A percentile compares a stretch with the other conserved stretches of the same genome.
These are phyloP conservation scores for Sepioteuthis lessoniana DNA, from an alignment of 2,888 invertebrate species.

Conservation along the genomic window DNA sequence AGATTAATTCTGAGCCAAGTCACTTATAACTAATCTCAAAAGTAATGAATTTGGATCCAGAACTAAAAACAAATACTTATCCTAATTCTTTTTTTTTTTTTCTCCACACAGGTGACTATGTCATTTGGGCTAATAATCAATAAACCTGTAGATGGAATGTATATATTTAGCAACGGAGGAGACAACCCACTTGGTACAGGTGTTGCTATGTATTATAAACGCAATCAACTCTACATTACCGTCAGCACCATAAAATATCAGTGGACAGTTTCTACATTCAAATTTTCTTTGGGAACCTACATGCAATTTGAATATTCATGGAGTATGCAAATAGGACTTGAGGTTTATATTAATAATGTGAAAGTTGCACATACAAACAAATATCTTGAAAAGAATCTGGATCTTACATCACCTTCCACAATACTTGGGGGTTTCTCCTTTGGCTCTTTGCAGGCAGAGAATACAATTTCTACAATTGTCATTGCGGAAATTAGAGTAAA, in stretches of 20 bases:
- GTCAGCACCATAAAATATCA: conserved; percentile 56
- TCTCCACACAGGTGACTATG: conserved; percentile 35
- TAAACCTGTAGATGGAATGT: conserved; percentile 50
- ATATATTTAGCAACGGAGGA: conserved; percentile 60
- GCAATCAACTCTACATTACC: conserved; percentile 51
- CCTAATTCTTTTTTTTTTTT: no score
- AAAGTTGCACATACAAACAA: conserved; percentile 54
- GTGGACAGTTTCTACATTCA: conserved; percentile 58
- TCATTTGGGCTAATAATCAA: conserved; percentile 4
- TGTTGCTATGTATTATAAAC: conserved; percentile 58
- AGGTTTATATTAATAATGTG: conserved; percentile 56
- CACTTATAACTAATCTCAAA: no score
- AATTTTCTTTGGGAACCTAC: conserved; percentile 52
- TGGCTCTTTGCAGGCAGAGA: conserved; percentile 47
- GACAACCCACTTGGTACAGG: conserved; percentile 57
- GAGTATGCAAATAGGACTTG: conserved; percentile 58
- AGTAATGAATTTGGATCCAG: no score
- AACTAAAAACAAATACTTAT: no score
- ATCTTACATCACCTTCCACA: background rate
- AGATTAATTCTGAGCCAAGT: no score
- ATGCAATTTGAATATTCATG: conserved; percentile 58
- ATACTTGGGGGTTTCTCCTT: conserved; percentile 50
- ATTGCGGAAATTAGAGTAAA: conserved; percentile 56
- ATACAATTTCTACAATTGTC: conserved; percentile 53
- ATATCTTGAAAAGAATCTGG: conserved; percentile 53